phyloP scores from a whole-genome alignment of 2,888 invertebrate genomes.

The Drosophila eohydei region DNA sequence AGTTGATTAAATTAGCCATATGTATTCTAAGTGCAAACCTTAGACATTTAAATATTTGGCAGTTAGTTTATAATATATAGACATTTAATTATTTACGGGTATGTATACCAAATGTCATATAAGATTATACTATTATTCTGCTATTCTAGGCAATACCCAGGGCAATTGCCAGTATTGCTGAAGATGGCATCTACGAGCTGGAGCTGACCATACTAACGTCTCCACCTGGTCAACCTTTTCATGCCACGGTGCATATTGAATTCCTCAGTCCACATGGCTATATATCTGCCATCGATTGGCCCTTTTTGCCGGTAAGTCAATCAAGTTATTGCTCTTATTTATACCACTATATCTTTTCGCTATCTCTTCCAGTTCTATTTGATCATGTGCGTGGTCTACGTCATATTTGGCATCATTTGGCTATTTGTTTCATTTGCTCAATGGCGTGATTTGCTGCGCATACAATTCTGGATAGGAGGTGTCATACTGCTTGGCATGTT shows the following conservation, averaged over 20 bases:
- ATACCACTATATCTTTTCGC: not conserved
- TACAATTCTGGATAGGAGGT: constrained; percentile 98
- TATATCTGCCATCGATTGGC: constrained; percentile 95
- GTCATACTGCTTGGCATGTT: constrained; percentile 95
- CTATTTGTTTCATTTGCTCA: constrained; percentile 92
- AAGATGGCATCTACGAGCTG: constrained; percentile 91
- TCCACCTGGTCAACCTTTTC: constrained; percentile 85
- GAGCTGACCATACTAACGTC: constrained; percentile 85
- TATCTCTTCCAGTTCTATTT: constrained; percentile 90
- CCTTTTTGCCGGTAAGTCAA: constrained; percentile 90
- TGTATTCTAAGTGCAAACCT: not conserved
- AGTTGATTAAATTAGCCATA: no score
- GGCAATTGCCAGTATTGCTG: constrained; percentile 87
- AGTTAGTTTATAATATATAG: not conserved
- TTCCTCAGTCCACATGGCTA: constrained; percentile 92
- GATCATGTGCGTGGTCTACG: constrained; percentile 94
- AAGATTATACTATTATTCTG: not conserved
- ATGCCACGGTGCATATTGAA: constrained; percentile 88
- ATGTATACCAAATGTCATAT: not conserved
- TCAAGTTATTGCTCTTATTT: not conserved
- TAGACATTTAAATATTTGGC: not conserved
- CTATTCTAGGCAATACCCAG: constrained; percentile 82
- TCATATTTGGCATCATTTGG: constrained; percentile 93
- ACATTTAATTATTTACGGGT: no score
- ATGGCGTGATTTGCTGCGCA: constrained; percentile 95